Percentiles rank a stretch among this genome's conserved stretches.
Evolutionary conservation across 53 echinoderm and acorn worm species (phyloP).

Genomic region (Paelopatides confundens): DNA sequence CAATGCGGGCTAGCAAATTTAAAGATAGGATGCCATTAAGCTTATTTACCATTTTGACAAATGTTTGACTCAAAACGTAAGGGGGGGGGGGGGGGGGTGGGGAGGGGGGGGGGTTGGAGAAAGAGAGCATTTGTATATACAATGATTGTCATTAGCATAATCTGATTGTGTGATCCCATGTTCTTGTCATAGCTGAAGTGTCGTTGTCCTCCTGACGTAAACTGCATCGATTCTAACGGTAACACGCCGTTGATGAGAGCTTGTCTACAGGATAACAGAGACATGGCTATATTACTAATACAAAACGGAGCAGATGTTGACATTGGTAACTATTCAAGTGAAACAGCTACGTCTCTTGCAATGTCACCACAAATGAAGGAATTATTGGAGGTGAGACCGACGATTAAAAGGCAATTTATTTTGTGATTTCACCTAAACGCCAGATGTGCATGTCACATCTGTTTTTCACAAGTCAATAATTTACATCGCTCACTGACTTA

Average conservation of each 20-base stretch:
- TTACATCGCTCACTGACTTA: too few species aligned
- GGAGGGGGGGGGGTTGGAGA: too few species aligned
- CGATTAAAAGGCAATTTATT: too few species aligned
- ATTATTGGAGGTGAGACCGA: conserved; percentile 82
- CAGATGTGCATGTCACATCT: too few species aligned
- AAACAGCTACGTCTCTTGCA: conserved; percentile 78
- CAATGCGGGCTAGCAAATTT: too few species aligned
- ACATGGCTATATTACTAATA: conserved; percentile 80
- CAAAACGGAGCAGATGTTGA: conserved; percentile 87
- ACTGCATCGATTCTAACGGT: conserved; percentile 79
- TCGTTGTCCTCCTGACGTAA: conserved; percentile 85
- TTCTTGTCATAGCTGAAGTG: conserved; percentile 62
- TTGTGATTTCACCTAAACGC: too few species aligned
- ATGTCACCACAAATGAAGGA: conserved; percentile 89
- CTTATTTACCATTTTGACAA: too few species aligned
- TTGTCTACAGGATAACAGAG: conserved; percentile 79
- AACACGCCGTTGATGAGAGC: conserved; percentile 92
- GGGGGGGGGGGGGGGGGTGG: too few species aligned
- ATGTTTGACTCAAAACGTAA: too few species aligned
- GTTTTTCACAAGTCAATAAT: too few species aligned
- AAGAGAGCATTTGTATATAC: neutral
- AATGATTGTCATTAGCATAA: neutral
- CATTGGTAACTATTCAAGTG: conserved; percentile 72
- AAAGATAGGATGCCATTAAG: too few species aligned
- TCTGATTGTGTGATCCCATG: too few species aligned